Base-by-base conservation (phyloP, 1,140 invertebrate species). In the Drosophila tristis region DNA sequence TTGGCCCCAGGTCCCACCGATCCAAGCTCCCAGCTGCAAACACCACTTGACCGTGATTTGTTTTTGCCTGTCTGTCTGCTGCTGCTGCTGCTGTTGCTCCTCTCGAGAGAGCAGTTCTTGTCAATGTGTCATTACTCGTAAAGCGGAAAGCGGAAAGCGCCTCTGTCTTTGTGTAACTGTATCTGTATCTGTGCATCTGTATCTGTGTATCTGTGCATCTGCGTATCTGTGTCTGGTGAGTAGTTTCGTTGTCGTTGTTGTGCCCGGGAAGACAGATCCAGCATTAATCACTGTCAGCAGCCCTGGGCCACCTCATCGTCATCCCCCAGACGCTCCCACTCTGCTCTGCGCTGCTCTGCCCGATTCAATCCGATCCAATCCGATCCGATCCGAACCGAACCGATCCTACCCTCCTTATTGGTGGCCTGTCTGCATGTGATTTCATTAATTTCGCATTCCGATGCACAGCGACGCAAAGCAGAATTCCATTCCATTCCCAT, bases 391-490 rank as follows among this genome's bases (percentile, higher is more conserved):
- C 65, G 48, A 54, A 42, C 39, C 53, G 29, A 44, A 20, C 26
- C 45, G 25, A 44, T 50, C 61, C 20, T 55, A 29, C 49, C 29
- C 35, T 13, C 35, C 35, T 13, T 39, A 39, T 51, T 35, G 26
- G 15, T 20, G 44, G 15, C 20, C 42, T 62, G 80, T 82, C 80
- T 84, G 80, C 80, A 76, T 84, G 65, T 85, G 80, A 84, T 87
- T 87, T 87, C 82, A 87, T 87, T 87, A 84, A 87, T 89, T 87
- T 89, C 84, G 72, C 78, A 87, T 86, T 86, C 82, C 81, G 63
- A 87, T 89, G 84, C 82, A 56, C 84, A 84, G 77, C 82, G 75
- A 67, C 72, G 79, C 58, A 89, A 72, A 39, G 58, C 66, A 70
- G 64, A 87, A 87, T 87, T 84, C 84, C 84, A 73, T 68, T 29